phyloP scores from a whole-genome alignment of 2,797 vertebrate species.

The Poecile montanus region DNA sequence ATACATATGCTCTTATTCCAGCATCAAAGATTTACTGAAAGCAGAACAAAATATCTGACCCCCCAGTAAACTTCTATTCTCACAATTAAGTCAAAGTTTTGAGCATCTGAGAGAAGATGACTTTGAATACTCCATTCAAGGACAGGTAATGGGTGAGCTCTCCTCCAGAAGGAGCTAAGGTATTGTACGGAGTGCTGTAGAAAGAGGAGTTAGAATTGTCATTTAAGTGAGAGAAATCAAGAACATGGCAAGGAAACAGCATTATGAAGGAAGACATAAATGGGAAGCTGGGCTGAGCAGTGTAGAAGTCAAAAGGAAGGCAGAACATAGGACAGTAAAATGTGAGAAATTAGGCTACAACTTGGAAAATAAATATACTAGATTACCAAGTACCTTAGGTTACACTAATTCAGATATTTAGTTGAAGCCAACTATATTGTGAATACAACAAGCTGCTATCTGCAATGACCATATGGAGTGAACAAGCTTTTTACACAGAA shows the following conservation, averaged over 20 bases:
- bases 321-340: fast-evolving
- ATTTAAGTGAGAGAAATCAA: not conserved
- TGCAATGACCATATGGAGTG: not conserved
- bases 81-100: not conserved
- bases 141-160: not conserved
- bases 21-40: not conserved
- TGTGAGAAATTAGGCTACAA: not conserved
- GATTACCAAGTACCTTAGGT: not conserved
- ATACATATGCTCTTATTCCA: not conserved
- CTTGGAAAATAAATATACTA: not conserved
- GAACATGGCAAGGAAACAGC: not conserved
- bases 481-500: not conserved
- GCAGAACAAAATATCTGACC: not conserved
- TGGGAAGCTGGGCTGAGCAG: not conserved
- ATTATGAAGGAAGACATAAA: not conserved
- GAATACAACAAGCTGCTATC: fast-evolving
- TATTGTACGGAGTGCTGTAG: not conserved
- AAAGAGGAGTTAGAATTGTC: not conserved
- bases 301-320: not conserved
- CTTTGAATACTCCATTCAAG: not conserved
- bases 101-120: not conserved
- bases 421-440: not conserved
- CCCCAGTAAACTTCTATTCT: not conserved
- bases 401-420: not conserved
- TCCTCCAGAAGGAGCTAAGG: not conserved